Percentiles rank a stretch among this genome's conserved stretches.
These are phyloP conservation scores for Speoplatyrhinus poulsoni DNA, from an alignment of 2,113 vertebrate species.

Conservation along the genomic window DNA sequence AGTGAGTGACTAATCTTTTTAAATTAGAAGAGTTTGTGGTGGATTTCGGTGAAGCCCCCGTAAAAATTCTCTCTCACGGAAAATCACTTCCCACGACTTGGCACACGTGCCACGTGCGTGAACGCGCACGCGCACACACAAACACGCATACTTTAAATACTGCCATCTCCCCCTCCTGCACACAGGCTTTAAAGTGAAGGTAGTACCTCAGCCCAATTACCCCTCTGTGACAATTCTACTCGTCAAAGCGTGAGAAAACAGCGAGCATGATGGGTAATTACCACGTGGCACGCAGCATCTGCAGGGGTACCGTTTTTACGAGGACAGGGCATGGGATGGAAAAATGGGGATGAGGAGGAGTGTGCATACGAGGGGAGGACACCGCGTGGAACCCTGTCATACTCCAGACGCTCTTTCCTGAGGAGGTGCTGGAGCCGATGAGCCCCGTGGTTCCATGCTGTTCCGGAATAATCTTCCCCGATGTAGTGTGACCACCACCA, in stretches of 20 bases:
- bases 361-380: constrained; percentile 26
- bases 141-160: constrained; percentile 31
- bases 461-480: too few relatives aligned
- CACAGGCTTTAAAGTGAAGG: constrained; percentile 44
- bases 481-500: too few relatives aligned
- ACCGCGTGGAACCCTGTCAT: constrained; percentile 22
- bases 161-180: constrained; percentile 21
- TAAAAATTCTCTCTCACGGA: constrained; percentile 75
- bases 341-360: constrained; percentile 28
- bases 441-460: too few relatives aligned
- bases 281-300: constrained; percentile 67
- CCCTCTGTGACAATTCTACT: constrained; percentile 56
- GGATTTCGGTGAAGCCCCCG: constrained; percentile 64
- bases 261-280: constrained; percentile 72
- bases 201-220: constrained; percentile 67
- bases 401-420: neutral
- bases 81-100: constrained; percentile 72
- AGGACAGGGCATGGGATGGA: constrained; percentile 39
- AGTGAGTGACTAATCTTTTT: constrained; percentile 60
- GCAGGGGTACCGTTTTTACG: constrained; percentile 59
- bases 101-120: constrained; percentile 52
- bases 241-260: constrained; percentile 71
- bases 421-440: neutral
- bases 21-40: constrained; percentile 72
- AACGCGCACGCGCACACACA: constrained; percentile 19